These are phyloP conservation scores for Tetraneura akinire DNA, from an alignment of 1,140 invertebrate species.

Conservation along the genomic window DNA sequence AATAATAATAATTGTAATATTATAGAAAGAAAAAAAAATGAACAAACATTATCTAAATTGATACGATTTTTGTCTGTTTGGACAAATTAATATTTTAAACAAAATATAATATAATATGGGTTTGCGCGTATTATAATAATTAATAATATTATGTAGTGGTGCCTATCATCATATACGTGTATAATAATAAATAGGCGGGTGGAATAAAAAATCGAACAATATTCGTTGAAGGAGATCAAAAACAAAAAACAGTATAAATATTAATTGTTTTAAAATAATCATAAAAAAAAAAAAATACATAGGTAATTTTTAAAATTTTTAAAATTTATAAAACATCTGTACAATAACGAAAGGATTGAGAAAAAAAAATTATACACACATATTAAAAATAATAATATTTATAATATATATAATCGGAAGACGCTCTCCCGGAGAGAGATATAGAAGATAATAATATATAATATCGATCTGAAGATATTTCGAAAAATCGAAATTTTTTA, in stretches of 20 bases:
- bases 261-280: conserved; percentile 48
- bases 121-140: too few species aligned
- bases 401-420: conserved; percentile 18
- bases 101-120: too few species aligned
- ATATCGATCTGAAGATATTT: conserved; percentile 20
- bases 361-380: conserved; percentile 42
- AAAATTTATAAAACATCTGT: conserved; percentile 49
- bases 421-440: conserved; percentile 31
- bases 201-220: conserved; percentile 44
- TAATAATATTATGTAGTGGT: too few species aligned
- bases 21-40: not conserved
- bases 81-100: too few species aligned
- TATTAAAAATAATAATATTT: conserved; percentile 30
- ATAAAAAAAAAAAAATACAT: conserved; percentile 51
- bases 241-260: conserved; percentile 48
- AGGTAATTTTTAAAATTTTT: conserved; percentile 43
- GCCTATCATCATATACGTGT: too few species aligned
- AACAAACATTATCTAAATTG: not conserved
- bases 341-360: conserved; percentile 43
- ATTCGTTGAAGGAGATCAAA: conserved; percentile 50
- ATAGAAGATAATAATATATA: conserved; percentile 27
- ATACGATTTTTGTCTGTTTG: not conserved
- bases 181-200: not conserved
- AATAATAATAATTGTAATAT: too few species aligned
- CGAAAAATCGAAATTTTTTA: conserved; percentile 25